These are phyloP conservation scores for Brenthis hecate DNA, from an alignment of 2,888 invertebrate genomes.

Conservation along the genomic window DNA sequence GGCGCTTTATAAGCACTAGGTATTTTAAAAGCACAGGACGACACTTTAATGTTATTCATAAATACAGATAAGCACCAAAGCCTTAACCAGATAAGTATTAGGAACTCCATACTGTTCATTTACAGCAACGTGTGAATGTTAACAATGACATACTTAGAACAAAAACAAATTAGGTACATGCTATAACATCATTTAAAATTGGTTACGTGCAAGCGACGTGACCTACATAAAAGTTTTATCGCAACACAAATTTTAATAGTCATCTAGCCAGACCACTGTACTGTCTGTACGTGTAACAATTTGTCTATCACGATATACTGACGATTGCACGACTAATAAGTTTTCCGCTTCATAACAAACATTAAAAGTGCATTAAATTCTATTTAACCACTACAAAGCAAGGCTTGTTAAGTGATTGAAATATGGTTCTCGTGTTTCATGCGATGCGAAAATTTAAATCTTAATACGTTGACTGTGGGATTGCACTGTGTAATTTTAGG, in stretches of 20 bases:
- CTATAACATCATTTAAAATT: conserved; percentile 29
- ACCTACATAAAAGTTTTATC: conserved; percentile 55
- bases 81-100: not conserved
- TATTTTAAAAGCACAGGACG: no score
- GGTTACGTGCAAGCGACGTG: conserved; percentile 45
- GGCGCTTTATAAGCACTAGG: no score
- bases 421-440: conserved; percentile 58
- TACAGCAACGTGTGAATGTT: conserved; percentile 7
- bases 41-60: no score
- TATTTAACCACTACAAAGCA: conserved; percentile 66
- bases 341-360: conserved; percentile 63
- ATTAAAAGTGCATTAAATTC: conserved; percentile 77
- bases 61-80: not conserved
- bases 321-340: conserved; percentile 61
- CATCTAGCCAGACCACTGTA: conserved; percentile 33
- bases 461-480: conserved; percentile 35
- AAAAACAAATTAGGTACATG: conserved; percentile 30
- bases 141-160: conserved; percentile 26
- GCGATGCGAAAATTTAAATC: conserved; percentile 53
- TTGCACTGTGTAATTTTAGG: conserved; percentile 1
- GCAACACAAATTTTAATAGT: conserved; percentile 37
- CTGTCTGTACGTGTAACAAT: conserved; percentile 36
- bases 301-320: conserved; percentile 41
- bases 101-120: not conserved
- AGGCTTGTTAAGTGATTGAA: conserved; percentile 60